A percentile compares a stretch with the other conserved stretches of the same genome.
Evolutionary conservation across 1,140 invertebrate genomes (phyloP).

Genomic region (Marisa cornuarietis): DNA sequence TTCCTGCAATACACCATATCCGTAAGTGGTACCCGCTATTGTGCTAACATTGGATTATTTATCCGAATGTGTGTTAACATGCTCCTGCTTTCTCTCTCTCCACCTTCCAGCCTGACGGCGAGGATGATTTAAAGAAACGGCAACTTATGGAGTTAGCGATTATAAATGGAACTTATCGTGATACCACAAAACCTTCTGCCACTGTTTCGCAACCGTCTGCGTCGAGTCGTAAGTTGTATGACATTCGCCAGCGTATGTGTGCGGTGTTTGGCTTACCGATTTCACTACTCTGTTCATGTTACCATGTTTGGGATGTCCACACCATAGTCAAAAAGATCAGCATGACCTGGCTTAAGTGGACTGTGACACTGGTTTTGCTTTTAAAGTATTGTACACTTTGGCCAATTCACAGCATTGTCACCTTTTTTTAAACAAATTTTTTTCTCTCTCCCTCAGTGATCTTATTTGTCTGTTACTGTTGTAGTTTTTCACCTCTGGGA

Average conservation of each 20-base stretch:
- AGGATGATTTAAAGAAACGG: conserved; percentile 99
- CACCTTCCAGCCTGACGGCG: conserved; percentile 88
- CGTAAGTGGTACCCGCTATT: conserved; percentile 43
- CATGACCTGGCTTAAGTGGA: conserved; percentile 26
- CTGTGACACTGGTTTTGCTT: conserved; percentile 6
- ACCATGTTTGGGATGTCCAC: conserved; percentile 11
- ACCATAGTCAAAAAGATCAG: conserved; percentile 1
- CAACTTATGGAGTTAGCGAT: conserved; percentile 99
- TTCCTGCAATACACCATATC: conserved; percentile 36
- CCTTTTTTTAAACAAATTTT: no score
- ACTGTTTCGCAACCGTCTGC: conserved; percentile 41
- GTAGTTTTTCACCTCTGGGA: no score
- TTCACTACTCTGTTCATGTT: conserved; percentile 26
- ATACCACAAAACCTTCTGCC: conserved; percentile 57
- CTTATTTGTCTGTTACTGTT: no score
- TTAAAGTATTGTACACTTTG: no score
- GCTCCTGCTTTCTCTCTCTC: conserved; percentile 15
- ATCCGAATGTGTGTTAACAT: conserved; percentile 27
- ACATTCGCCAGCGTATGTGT: conserved; percentile 31
- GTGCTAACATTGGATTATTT: conserved; percentile 24
- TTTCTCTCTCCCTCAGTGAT: no score
- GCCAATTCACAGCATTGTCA: no score
- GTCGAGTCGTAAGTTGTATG: conserved; percentile 57
- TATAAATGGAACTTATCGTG: conserved; percentile 99
- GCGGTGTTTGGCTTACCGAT: conserved; percentile 43